Evolutionary conservation across 2,113 vertebrate genomes (phyloP).

Genomic region (Corythornis madagascariensis): DNA sequence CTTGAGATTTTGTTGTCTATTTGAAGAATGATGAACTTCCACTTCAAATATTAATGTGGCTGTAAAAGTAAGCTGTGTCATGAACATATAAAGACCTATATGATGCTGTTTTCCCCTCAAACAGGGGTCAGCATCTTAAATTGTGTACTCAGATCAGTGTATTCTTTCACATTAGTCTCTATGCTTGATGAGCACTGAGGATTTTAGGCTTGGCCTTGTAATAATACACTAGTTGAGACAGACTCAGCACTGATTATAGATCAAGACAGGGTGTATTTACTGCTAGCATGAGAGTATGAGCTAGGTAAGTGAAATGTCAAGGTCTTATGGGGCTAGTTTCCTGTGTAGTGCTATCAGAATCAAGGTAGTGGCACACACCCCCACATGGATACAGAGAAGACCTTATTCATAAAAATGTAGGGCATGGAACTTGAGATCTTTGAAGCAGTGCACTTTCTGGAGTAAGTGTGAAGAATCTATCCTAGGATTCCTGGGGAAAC

Average conservation of each 20-base stretch:
- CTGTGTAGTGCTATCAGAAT: neutral
- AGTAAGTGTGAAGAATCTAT: neutral
- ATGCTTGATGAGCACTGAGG: neutral
- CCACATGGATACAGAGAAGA: neutral
- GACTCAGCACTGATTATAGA: neutral
- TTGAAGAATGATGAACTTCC: neutral
- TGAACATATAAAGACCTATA: neutral
- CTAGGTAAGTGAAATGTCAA: neutral
- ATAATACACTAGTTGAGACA: neutral
- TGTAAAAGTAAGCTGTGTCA: neutral
- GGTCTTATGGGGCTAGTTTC: neutral
- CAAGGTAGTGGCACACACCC: neutral
- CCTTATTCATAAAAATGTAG: neutral
- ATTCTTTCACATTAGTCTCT: neutral
- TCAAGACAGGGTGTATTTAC: neutral
- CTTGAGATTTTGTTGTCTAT: neutral
- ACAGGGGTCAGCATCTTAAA: neutral
- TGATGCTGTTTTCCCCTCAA: neutral
- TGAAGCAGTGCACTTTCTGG: neutral
- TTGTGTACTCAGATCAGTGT: neutral
- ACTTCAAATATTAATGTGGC: neutral
- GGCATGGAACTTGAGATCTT: neutral
- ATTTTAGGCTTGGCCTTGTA: neutral
- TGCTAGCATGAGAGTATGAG: neutral
- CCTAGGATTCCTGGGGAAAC: neutral